Base-by-base conservation (phyloP, 2,113 vertebrate genomes). In the Genyomyrus donnyi region DNA sequence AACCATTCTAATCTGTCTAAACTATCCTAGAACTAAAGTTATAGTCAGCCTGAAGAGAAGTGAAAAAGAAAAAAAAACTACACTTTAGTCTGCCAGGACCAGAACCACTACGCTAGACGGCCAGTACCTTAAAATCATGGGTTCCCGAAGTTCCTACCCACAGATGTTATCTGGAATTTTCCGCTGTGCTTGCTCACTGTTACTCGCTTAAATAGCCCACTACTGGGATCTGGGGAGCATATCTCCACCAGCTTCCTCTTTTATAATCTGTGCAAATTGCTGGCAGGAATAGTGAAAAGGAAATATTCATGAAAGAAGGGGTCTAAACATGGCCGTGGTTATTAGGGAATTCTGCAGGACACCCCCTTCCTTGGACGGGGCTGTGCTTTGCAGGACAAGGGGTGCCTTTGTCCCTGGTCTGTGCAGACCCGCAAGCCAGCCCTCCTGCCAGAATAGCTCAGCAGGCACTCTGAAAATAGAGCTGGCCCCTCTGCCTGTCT, bases 371-470 rank as follows among this genome's bases (percentile, higher is more conserved):
- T 95, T 89, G 92, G 93, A 92, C 94, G 84, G 91, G 92, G 94
- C 87, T 89, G 90, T 90, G 94, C 95, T 96, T 94, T 95, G 94
- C 89, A 94, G 94, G 94, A 98, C 96, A 98, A 98, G 95, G 93
- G 93, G 89, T 66, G 94, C 93, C 96, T 97, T 98, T 98, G 97
- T 98, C 94, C 48, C 31, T 90, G 93, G 90, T 94, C 93, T 95
- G 94, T 96, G 92, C 94, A 93, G 92, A 88, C 85, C 91, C 92
- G 92, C 89, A 90, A 93, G 95, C 94, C 93, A 92, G 91, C 88
- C 90, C 93, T 92, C 92, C 92, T 95, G 93, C 93, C 93, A 95
- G 94, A 95, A 95, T 94, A 95, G 93, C 94, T 94, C 94, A 93
- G 94, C 94, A 93, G 93, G 94, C 91, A 62, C 93, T 93, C 96